Evolutionary conservation across 2,113 vertebrate genomes (phyloP), one percentile per base, ranked within the genome.

Genomic region (Felis chaus): DNA sequence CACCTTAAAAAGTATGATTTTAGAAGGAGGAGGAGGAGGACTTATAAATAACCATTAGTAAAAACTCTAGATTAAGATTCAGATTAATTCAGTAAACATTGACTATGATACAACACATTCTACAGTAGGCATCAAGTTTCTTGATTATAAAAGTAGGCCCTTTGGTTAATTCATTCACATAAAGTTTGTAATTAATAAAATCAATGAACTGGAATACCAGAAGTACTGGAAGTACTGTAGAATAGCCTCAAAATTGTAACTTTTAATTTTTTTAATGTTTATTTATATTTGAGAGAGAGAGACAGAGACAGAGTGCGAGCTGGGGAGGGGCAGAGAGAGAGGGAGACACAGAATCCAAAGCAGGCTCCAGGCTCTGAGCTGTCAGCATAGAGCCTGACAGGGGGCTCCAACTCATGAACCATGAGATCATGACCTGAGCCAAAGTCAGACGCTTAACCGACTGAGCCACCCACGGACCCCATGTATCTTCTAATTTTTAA

Each of bases 231-330:
- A 82, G 25, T n/a, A 73, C 57, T 57, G 33, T 27, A 48, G 33
- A 53, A 53, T 36, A 93, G 48, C 12, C 63, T 96, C 81, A 71
- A 57, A 95, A 95, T 25, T 68, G 9, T 31, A 36, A 36, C 79
- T 92, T 66, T 96, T 68, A 48, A 92, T 79, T 93, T 94, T 89
- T 89, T 96, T 68, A 41, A 92, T 79, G 93, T 94, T 89, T 89
- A 55, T 57, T 57, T 21, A 21, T 57, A 5, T 57, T 57, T 21
- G 55, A 57, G 19, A 57, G 55, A 50, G 50, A 50, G 50, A 50
- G 50, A 50, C 11, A 50, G 50, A 50, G 50, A 50, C 11, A 50
- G 50, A 57, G 55, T 19, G 55, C 2, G 7, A 57, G 55, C 55
- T 57, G 55, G 19, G 55, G 55, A 57, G 55, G 55, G 55, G 8